Evolutionary conservation across 2,888 invertebrate genomes (phyloP).

Genomic region (Dynastes grantii): DNA sequence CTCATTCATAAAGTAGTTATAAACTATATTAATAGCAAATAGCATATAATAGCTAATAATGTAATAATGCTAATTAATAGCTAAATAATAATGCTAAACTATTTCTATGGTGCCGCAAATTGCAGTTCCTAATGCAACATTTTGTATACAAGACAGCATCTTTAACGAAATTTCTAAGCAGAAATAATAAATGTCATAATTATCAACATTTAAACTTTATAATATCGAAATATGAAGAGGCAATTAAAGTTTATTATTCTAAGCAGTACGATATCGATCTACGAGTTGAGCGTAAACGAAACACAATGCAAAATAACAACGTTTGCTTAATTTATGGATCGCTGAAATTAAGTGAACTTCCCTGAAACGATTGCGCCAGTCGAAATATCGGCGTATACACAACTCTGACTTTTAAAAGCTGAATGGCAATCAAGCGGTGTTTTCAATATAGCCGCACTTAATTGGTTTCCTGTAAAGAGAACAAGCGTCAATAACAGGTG

Average conservation of each 20-base stretch:
- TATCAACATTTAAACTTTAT: constrained; percentile 33
- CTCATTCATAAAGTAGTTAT: too few relatives aligned
- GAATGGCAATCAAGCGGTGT: not conserved
- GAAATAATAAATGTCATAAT: constrained; percentile 28
- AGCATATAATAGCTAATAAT: too few relatives aligned
- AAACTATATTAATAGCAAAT: too few relatives aligned
- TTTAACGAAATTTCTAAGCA: constrained; percentile 3
- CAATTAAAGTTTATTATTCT: constrained; percentile 29
- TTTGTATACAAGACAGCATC: not conserved
- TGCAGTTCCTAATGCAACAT: not conserved
- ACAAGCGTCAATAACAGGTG: constrained; percentile 32
- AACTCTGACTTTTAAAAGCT: constrained; percentile 35
- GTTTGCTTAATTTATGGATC: constrained; percentile 11
- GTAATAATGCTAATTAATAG: too few relatives aligned
- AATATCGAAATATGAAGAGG: not conserved
- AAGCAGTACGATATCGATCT: constrained; percentile 24
- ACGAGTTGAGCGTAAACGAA: constrained; percentile 8
- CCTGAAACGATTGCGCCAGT: constrained; percentile 12
- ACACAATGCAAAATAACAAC: constrained; percentile 25
- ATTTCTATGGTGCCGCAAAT: too few relatives aligned
- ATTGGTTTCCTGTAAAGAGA: constrained; percentile 23
- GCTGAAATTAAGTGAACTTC: constrained; percentile 8
- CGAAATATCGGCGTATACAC: not conserved
- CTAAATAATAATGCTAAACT: too few relatives aligned
- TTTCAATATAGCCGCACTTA: constrained; percentile 15